Conservation (phyloP, 2,888 invertebrate species). For the Anthrax anthrax region DNA sequence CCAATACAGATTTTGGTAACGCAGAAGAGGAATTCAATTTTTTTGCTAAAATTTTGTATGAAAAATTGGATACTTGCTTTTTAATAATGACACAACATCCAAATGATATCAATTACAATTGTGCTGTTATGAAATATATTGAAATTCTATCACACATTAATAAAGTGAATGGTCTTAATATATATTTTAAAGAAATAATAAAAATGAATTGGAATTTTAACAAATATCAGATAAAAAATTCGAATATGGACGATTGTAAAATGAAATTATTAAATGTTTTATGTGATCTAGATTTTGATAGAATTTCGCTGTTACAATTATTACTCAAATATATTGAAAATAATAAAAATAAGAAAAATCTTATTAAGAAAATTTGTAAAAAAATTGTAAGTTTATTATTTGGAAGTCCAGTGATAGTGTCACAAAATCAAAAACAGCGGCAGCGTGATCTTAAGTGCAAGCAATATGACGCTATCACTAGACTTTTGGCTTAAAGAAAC, state of each 20-base stretch:
- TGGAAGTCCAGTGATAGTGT: too few species aligned
- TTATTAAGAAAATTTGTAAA: constrained; percentile 27
- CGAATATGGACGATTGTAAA: constrained; percentile 17
- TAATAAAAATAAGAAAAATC: constrained; percentile 19
- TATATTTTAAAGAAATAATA: constrained; percentile 24
- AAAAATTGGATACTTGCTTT: constrained; percentile 27
- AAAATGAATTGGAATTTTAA: constrained; percentile 28
- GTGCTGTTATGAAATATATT: constrained; percentile 25
- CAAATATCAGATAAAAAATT: constrained; percentile 22
- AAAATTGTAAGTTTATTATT: constrained; percentile 19
- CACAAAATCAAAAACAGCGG: too few species aligned
- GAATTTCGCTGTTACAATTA: constrained; percentile 21
- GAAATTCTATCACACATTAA: constrained; percentile 24
- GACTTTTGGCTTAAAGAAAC: too few species aligned
- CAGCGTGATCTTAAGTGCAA: too few species aligned
- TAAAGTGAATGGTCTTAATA: constrained; percentile 26
- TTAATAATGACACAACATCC: constrained; percentile 17
- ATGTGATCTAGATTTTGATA: constrained; percentile 25
- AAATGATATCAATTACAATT: constrained; percentile 7
- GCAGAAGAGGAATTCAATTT: constrained; percentile 35
- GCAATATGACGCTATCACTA: too few species aligned
- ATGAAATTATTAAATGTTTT: constrained; percentile 25
- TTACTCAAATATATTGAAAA: constrained; percentile 13
- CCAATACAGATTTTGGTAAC: constrained; percentile 2
- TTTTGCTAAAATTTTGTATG: constrained; percentile 31